Evolutionary conservation across 2,888 invertebrate genomes (phyloP).

Genomic region (Stomorhina lunata): DNA sequence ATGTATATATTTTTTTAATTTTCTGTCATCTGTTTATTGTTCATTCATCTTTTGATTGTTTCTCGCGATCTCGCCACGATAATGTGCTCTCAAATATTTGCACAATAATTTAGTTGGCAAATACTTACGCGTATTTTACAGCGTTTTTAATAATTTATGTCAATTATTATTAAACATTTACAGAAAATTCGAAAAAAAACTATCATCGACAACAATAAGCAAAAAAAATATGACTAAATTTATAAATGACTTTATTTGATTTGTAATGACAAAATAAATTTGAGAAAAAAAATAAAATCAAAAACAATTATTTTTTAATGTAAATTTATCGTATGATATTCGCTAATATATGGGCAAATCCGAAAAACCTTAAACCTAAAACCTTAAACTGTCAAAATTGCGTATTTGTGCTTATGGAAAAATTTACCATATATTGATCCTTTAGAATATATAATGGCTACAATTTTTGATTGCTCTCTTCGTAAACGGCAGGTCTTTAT

Average conservation of each 20-base stretch:
- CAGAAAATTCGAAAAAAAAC: too few species aligned
- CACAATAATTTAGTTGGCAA: slow-evolving; percentile 72
- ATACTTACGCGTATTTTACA: slow-evolving; percentile 69
- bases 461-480: too few species aligned
- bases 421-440: too few species aligned
- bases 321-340: too few species aligned
- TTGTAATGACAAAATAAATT: slow-evolving; percentile 3
- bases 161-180: slow-evolving; percentile 58
- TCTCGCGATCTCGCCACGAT: slow-evolving; percentile 41
- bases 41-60: neutral
- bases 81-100: slow-evolving; percentile 72
- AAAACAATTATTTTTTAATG: too few species aligned
- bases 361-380: too few species aligned
- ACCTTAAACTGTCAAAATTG: too few species aligned
- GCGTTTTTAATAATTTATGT: slow-evolving; percentile 72
- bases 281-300: neutral
- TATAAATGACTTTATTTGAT: slow-evolving; percentile 48
- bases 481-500: too few species aligned
- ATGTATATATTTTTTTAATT: neutral
- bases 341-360: too few species aligned
- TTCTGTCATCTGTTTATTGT: too few species aligned
- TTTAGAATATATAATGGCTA: too few species aligned
- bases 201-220: neutral
- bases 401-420: too few species aligned
- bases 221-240: neutral